A percentile compares a stretch with the other conserved stretches of the same genome.
Evolutionary conservation across 2,797 vertebrate genomes (phyloP).

Genomic region (Sebastes cheni): DNA sequence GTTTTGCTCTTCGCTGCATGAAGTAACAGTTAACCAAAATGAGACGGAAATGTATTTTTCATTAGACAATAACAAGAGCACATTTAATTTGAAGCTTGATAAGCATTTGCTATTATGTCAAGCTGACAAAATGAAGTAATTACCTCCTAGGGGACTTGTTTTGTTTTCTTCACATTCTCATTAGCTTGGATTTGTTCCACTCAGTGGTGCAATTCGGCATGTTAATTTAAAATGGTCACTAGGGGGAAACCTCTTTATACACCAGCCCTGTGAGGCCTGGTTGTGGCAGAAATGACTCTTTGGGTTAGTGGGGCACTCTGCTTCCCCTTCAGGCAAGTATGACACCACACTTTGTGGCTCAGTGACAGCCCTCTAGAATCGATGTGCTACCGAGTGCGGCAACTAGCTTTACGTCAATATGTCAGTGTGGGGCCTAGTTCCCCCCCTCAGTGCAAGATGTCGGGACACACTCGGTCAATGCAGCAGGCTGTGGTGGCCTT

Average conservation of each 20-base stretch:
- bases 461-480: neutral
- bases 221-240: conserved; percentile 40
- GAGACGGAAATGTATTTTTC: conserved; percentile 37
- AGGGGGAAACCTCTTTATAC: conserved; percentile 47
- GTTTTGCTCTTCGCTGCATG: neutral
- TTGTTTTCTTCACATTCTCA: conserved; percentile 28
- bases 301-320: conserved; percentile 57
- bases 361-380: conserved; percentile 30
- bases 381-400: conserved; percentile 10
- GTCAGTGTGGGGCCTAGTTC: conserved; percentile 36
- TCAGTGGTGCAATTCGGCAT: neutral
- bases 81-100: conserved; percentile 37
- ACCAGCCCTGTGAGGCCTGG: conserved; percentile 5
- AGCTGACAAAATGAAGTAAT: conserved; percentile 45
- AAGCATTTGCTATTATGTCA: conserved; percentile 36
- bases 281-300: conserved; percentile 4
- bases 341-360: conserved; percentile 14
- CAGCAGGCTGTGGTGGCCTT: neutral
- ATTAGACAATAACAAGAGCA: conserved; percentile 24
- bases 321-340: conserved; percentile 41
- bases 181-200: conserved; percentile 51
- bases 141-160: conserved; percentile 24
- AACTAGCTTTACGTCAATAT: neutral
- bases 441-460: neutral
- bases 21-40: neutral